Conservation (phyloP, 2,888 invertebrate species). For the Apotomis turbidana region DNA sequence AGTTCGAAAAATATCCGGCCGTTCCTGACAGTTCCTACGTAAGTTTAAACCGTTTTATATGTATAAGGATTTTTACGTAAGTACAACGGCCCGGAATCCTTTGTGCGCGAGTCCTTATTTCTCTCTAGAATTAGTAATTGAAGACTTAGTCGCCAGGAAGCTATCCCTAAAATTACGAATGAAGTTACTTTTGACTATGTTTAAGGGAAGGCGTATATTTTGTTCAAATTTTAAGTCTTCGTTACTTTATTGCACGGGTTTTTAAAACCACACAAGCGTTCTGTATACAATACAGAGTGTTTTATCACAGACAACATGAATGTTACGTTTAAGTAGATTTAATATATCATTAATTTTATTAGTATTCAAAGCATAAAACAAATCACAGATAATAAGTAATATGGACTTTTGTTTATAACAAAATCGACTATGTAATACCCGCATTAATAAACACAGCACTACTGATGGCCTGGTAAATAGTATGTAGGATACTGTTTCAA, state of each 20-base stretch:
- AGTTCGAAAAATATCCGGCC: too few relatives aligned
- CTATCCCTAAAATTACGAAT: constrained; percentile 1
- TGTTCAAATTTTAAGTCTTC: constrained; percentile 34
- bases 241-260: constrained; percentile 29
- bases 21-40: too few relatives aligned
- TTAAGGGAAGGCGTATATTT: constrained; percentile 23
- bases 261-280: constrained; percentile 34
- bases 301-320: constrained; percentile 38
- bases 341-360: constrained; percentile 11
- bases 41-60: too few relatives aligned
- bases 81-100: too few relatives aligned
- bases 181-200: constrained; percentile 17
- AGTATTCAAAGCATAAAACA: constrained; percentile 13
- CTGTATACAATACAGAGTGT: constrained; percentile 39
- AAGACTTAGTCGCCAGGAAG: not conserved
- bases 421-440: constrained; percentile 15
- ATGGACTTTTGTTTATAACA: constrained; percentile 3
- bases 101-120: too few relatives aligned
- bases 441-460: constrained; percentile 4
- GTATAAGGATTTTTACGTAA: too few relatives aligned
- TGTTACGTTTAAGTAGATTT: constrained; percentile 20
- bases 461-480: constrained; percentile 1
- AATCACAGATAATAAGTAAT: constrained; percentile 26
- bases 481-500: not conserved
- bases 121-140: too few relatives aligned